Conservation (phyloP, 2,888 invertebrate genomes). For the Aphrophora alni region DNA sequence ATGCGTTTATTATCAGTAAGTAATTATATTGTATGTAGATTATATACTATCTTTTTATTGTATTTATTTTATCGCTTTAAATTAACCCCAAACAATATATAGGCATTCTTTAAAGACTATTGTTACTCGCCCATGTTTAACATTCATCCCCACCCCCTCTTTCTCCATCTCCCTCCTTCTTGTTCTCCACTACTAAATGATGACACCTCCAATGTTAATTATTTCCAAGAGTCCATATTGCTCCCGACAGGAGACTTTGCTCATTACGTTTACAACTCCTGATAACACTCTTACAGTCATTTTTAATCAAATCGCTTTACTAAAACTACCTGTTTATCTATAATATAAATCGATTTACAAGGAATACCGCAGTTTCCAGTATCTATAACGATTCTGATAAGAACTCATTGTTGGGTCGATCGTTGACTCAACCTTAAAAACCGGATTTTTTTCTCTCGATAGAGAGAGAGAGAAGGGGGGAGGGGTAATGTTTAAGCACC, state of each 20-base stretch:
- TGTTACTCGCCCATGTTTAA: too few species aligned
- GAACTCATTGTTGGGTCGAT: not conserved
- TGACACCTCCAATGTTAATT: not conserved
- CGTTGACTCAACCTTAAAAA: conserved; percentile 6
- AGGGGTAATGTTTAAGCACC: too few species aligned
- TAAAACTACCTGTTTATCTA: not conserved
- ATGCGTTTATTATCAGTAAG: too few species aligned
- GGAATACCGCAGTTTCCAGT: not conserved
- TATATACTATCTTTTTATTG: too few species aligned
- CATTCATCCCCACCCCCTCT: not conserved
- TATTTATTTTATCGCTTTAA: too few species aligned
- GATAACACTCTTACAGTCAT: not conserved
- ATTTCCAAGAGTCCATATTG: not conserved
- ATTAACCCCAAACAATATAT: too few species aligned
- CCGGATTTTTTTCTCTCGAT: not conserved
- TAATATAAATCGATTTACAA: not conserved
- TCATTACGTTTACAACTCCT: not conserved
- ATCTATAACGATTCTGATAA: not conserved
- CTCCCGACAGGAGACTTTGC: not conserved
- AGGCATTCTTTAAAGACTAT: too few species aligned
- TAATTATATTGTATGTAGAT: too few species aligned
- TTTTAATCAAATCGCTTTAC: not conserved
- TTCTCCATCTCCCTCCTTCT: not conserved
- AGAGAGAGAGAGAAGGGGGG: not conserved
- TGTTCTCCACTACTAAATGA: not conserved